Percentiles rank a stretch among this genome's conserved stretches.
Evolutionary conservation across 2,797 vertebrate genomes (phyloP).

Genomic region (Xiphophorus birchmanni): DNA sequence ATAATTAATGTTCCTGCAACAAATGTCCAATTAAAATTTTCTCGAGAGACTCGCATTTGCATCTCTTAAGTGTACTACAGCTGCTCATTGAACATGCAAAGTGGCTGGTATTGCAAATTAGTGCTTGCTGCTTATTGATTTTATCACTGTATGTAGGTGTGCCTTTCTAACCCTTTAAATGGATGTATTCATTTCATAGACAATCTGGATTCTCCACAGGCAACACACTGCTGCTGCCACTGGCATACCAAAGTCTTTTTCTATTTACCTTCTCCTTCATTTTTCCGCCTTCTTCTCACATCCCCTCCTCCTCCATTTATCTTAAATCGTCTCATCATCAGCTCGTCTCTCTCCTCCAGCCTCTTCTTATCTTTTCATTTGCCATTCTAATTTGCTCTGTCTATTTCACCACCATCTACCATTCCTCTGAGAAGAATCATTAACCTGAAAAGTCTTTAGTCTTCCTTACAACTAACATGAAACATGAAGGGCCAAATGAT

Average conservation of each 20-base stretch:
- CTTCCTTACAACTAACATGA: conserved; percentile 37
- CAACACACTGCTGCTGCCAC: conserved; percentile 33
- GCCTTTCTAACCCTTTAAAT: conserved; percentile 31
- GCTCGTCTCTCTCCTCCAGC: conserved; percentile 40
- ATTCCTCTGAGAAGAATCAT: conserved; percentile 46
- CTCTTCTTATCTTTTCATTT: conserved; percentile 35
- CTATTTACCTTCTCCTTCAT: conserved; percentile 32
- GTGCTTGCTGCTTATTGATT: conserved; percentile 32
- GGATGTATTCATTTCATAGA: conserved; percentile 57
- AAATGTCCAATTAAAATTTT: conserved; percentile 36
- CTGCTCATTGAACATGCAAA: conserved; percentile 24
- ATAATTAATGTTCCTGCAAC: conserved; percentile 2
- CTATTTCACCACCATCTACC: conserved; percentile 23
- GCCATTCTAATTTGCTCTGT: conserved; percentile 44
- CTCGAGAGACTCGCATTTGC: background rate
- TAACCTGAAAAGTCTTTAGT: conserved; percentile 45
- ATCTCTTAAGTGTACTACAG: conserved; percentile 18
- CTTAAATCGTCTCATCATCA: conserved; percentile 58
- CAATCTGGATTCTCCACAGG: conserved; percentile 57
- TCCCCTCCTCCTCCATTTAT: conserved; percentile 37
- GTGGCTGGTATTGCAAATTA: conserved; percentile 31
- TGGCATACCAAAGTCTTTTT: conserved; percentile 63
- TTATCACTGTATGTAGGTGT: conserved; percentile 15
- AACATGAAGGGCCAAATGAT: conserved; percentile 21
- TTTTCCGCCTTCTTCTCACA: conserved; percentile 23